Evolutionary conservation across 2,113 vertebrate species (phyloP), one percentile per base, ranked within the genome.

Genomic region (Oxygymnocypris stewartii): DNA sequence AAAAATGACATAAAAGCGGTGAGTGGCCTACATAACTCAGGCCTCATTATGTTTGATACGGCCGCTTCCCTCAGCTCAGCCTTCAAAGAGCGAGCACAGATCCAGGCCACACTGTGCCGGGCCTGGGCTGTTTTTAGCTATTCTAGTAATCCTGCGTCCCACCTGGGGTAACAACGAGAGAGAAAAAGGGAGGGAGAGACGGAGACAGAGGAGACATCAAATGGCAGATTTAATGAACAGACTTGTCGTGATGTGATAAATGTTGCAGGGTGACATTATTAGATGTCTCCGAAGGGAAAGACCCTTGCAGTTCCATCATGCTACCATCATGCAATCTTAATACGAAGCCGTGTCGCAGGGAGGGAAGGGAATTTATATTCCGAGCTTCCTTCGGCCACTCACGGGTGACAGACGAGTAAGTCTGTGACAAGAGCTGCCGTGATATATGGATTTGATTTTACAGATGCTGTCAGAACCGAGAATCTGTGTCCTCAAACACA

Each of bases 1-100:
- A 85, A 40, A 87, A 85, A 87, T 87, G 84, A 84, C 86, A 87
- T 79, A 79, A 78, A 77, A 79, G 49, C 35, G 61, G 83, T 37
- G 73, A 83, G 73, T 87, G 86, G 69, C 86, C 88, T 85, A 89
- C 61, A 89, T 89, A 89, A 84, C 74, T 87, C 86, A 75, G 61
- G 20, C 86, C 84, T 87, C 67, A 82, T 87, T 87, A 78, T 63
- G 73, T 85, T 75, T 85, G 79, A 79, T 79, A 79, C 42, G 37
- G 71, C 54, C 13, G 31, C 23, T 57, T 85, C 57, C 51, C 79
- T 49, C 84, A 79, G 87, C 28, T 73, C 74, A 51, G 63, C 75
- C 49, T 69, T 88, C 82, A 86, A 88, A 73, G 25, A 79, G 44
- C 59, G 42, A 28, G 31, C 47, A 31, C 42, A 37, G 61, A 89